Conservation (phyloP, 2,113 vertebrate genomes). For the Cebus imitator region DNA sequence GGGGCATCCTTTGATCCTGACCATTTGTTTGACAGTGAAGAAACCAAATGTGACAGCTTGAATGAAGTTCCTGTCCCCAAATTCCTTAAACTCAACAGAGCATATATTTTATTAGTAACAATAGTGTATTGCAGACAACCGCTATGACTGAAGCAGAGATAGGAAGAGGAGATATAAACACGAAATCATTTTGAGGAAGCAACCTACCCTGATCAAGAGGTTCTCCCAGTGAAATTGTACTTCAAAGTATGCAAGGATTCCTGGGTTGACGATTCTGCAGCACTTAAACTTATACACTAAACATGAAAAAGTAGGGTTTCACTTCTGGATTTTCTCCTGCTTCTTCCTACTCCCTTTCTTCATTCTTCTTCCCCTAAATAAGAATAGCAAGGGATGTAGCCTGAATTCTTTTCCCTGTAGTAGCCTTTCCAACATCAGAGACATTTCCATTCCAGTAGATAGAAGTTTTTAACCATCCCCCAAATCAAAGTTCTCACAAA, state of each 20-base stretch:
- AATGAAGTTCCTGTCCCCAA: constrained; percentile 17
- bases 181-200: not conserved
- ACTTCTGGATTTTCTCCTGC: not conserved
- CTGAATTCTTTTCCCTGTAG: not conserved
- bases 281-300: not conserved
- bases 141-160: not conserved
- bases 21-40: constrained; percentile 37
- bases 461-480: not conserved
- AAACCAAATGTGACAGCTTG: constrained; percentile 3
- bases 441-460: not conserved
- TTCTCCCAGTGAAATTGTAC: not conserved
- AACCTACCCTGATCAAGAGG: not conserved
- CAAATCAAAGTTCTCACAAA: not conserved
- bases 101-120: constrained; percentile 6
- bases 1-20: constrained; percentile 38
- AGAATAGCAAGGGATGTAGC: not conserved
- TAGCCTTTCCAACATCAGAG: not conserved
- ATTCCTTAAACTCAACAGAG: constrained; percentile 37
- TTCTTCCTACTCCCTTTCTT: not conserved
- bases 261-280: not conserved
- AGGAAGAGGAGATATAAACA: not conserved
- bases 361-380: not conserved
- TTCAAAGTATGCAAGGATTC: not conserved
- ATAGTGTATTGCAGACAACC: not conserved
- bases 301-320: not conserved